Evolutionary conservation across 2,113 vertebrate genomes (phyloP).

Genomic region (Euleptes europaea): DNA sequence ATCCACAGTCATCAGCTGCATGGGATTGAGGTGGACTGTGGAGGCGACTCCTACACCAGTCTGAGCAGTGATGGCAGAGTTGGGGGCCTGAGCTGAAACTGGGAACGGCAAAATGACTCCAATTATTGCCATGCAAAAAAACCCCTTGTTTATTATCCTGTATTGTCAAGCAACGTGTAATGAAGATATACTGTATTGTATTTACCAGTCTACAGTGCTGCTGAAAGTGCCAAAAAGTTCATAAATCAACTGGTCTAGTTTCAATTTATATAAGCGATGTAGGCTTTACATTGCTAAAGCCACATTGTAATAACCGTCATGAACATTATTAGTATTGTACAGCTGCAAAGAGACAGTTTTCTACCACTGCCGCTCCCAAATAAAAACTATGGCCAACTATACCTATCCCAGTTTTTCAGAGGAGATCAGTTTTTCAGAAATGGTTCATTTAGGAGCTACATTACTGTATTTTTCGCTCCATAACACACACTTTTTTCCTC

Average conservation of each 20-base stretch:
- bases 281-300: background rate
- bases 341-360: background rate
- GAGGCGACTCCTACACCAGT: slow-evolving; percentile 92
- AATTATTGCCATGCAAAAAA: background rate
- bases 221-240: background rate
- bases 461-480: too few relatives aligned
- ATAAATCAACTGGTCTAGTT: background rate
- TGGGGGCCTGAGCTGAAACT: slow-evolving; percentile 95
- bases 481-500: too few relatives aligned
- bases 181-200: background rate
- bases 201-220: background rate
- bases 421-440: background rate
- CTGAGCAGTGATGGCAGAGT: slow-evolving; percentile 89
- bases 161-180: background rate
- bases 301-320: background rate
- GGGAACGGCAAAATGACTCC: slow-evolving; percentile 22
- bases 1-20: slow-evolving; percentile 97
- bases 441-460: background rate
- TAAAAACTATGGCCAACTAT: background rate
- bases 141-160: accelerated
- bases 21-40: slow-evolving; percentile 94
- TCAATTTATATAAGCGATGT: background rate
- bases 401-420: background rate
- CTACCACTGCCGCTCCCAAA: background rate
- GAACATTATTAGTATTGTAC: background rate